These are phyloP conservation scores for Tachypleus tridentatus DNA, from an alignment of 1,140 invertebrate genomes.

Conservation along the genomic window DNA sequence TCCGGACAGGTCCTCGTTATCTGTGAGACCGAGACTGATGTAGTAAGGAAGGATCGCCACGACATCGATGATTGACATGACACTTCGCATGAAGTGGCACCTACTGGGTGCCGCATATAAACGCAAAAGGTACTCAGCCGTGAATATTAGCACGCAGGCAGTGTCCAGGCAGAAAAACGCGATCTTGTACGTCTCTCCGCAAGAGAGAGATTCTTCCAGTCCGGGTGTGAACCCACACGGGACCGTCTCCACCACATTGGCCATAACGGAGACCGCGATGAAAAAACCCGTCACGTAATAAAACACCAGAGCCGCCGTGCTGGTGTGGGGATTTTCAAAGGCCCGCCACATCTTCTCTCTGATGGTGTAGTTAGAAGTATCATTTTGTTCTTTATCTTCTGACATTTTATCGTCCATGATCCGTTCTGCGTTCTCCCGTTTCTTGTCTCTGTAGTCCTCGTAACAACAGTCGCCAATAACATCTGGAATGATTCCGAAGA, in stretches of 20 bases:
- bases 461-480: constrained; percentile 98
- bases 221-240: constrained; percentile 54
- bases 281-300: constrained; percentile 99
- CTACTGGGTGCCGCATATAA: constrained; percentile 95
- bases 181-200: constrained; percentile 93
- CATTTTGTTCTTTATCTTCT: constrained; percentile 73
- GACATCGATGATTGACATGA: constrained; percentile 99
- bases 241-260: constrained; percentile 97
- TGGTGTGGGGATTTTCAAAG: constrained; percentile 98
- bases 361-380: constrained; percentile 55
- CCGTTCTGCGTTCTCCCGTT: constrained; percentile 94
- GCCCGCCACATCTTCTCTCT: constrained; percentile 98
- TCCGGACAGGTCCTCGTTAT: constrained; percentile 97
- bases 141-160: constrained; percentile 99
- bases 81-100: constrained; percentile 91
- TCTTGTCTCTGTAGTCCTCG: constrained; percentile 96
- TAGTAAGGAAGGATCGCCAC: constrained; percentile 99
- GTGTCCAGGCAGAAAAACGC: constrained; percentile 99
- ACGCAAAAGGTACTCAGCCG: constrained; percentile 90
- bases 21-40: constrained; percentile 89
- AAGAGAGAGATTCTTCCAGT: constrained; percentile 73
- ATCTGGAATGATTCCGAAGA: constrained; percentile 99
- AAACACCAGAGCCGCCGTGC: constrained; percentile 94
- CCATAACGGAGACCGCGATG: constrained; percentile 97
- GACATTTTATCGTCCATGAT: constrained; percentile 97